phyloP scores from a whole-genome alignment of 2,113 vertebrate genomes.

The Oostethus manadensis region DNA sequence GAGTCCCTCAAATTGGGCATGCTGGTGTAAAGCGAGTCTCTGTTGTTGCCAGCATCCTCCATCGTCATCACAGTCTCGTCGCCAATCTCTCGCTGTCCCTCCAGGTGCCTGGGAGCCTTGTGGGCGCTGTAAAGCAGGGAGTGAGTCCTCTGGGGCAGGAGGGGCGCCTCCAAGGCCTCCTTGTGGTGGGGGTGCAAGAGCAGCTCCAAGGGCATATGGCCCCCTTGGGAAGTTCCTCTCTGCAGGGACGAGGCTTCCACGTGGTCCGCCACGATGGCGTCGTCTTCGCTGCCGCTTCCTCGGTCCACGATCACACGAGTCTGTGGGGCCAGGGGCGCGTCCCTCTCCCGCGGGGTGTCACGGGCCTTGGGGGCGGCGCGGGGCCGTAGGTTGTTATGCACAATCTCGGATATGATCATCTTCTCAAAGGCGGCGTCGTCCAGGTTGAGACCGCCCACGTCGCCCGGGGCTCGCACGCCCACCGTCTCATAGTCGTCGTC shows the following conservation, averaged over 20 bases:
- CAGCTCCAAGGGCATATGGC: constrained; percentile 83
- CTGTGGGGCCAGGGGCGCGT: constrained; percentile 43
- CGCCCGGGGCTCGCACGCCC: constrained; percentile 75
- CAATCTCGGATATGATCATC: constrained; percentile 99
- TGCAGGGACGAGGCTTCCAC: constrained; percentile 82
- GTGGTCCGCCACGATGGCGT: constrained; percentile 81
- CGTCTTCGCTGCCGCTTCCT: constrained; percentile 84
- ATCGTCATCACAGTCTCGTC: constrained; percentile 78
- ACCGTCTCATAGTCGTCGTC: constrained; percentile 87
- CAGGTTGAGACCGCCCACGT: constrained; percentile 86
- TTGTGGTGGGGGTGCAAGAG: constrained; percentile 79
- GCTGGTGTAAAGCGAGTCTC: constrained; percentile 98
- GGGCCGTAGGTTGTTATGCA: constrained; percentile 95
- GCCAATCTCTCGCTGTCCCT: constrained; percentile 74
- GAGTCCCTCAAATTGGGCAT: constrained; percentile 99
- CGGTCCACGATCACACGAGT: constrained; percentile 47
- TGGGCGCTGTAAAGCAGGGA: constrained; percentile 94
- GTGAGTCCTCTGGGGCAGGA: constrained; percentile 98
- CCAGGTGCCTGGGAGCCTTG: constrained; percentile 72
- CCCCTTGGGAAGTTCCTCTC: constrained; percentile 57
- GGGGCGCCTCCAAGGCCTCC: constrained; percentile 87
- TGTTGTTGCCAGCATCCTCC: constrained; percentile 79
- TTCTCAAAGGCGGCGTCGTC: constrained; percentile 95
- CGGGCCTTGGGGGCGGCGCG: constrained; percentile 76
- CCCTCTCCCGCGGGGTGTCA: constrained; percentile 68